Evolutionary conservation across 2,113 vertebrate species (phyloP).

Genomic region (Gobiocypris rarus): DNA sequence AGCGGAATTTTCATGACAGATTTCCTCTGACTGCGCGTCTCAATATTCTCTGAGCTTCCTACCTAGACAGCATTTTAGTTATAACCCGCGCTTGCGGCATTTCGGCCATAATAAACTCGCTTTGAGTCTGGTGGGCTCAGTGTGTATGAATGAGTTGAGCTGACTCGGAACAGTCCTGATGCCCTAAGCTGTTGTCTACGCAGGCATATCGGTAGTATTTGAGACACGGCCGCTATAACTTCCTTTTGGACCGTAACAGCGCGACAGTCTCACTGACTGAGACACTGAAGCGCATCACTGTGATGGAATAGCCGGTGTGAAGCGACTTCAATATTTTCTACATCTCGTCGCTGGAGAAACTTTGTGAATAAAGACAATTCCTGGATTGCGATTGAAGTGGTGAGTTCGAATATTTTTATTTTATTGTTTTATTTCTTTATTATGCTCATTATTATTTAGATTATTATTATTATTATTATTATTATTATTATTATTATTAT

Average conservation of each 20-base stretch:
- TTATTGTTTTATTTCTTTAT: neutral
- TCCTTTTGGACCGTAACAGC: neutral
- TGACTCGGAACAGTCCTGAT: neutral
- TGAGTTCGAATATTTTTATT: neutral
- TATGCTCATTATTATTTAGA: too few species aligned
- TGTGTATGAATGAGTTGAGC: neutral
- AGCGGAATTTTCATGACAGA: slow-evolving; percentile 11
- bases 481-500: too few species aligned
- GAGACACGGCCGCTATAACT: neutral
- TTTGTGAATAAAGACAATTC: slow-evolving; percentile 1
- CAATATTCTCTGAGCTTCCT: neutral
- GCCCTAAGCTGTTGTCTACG: neutral
- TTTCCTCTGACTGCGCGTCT: neutral
- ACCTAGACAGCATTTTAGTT: neutral
- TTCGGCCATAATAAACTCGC: neutral
- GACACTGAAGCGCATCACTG: neutral
- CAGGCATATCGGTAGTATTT: neutral
- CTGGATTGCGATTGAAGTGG: neutral
- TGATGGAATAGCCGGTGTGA: slow-evolving; percentile 34
- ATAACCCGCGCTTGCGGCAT: too few species aligned
- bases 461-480: too few species aligned
- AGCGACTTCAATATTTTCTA: neutral
- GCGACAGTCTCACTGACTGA: neutral
- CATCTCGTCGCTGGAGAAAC: neutral
- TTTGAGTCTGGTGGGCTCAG: neutral